phyloP scores from a whole-genome alignment of 1,140 invertebrate genomes.

The Cardiocondyla obscurior region DNA sequence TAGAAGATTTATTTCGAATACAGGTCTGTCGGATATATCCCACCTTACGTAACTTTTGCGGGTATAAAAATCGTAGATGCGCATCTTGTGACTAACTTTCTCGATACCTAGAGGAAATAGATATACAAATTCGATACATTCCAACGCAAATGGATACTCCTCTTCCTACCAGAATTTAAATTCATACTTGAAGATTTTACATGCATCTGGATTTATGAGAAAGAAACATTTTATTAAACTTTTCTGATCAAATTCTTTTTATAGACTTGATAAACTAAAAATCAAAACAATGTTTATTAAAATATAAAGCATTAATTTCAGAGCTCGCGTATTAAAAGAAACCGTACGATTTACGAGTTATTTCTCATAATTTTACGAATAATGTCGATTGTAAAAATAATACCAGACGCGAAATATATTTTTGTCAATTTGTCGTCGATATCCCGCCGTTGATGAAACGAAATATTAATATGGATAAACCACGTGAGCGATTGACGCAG shows the following conservation, averaged over 20 bases:
- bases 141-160: background rate
- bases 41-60: slow-evolving; percentile 16
- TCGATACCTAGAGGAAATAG: slow-evolving; percentile 10
- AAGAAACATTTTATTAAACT: background rate
- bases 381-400: background rate
- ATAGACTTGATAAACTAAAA: too few relatives aligned
- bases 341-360: background rate
- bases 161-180: background rate
- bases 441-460: background rate
- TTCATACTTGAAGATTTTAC: background rate
- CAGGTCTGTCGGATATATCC: background rate
- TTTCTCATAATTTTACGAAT: background rate
- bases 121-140: background rate
- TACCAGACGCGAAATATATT: too few relatives aligned
- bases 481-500: background rate
- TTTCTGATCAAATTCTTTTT: too few relatives aligned
- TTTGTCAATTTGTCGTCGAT: background rate
- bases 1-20: background rate
- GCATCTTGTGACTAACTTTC: slow-evolving; percentile 32
- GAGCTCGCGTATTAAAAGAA: background rate
- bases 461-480: background rate
- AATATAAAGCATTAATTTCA: background rate
- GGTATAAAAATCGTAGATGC: background rate
- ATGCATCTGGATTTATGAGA: background rate
- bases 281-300: too few relatives aligned